Evolutionary conservation across 2,797 vertebrate species (phyloP).

Genomic region (Menidia menidia): DNA sequence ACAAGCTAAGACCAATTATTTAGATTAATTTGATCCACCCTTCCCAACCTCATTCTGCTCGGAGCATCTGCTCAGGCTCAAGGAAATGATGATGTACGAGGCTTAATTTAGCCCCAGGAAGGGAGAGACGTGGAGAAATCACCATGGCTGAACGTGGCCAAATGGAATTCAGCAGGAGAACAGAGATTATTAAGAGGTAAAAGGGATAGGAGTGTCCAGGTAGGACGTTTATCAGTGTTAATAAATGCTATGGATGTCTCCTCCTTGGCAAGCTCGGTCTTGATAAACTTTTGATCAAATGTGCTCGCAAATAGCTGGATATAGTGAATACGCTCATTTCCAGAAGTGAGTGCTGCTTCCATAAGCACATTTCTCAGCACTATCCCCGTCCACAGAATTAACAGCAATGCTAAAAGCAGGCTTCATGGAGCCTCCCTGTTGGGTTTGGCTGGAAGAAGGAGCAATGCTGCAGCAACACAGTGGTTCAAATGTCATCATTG

Average conservation of each 20-base stretch:
- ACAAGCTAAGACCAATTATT: constrained; percentile 74
- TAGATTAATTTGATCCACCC: constrained; percentile 75
- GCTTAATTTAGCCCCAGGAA: constrained; percentile 62
- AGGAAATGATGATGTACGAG: constrained; percentile 77
- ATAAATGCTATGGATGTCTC: constrained; percentile 44
- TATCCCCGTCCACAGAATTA: constrained; percentile 26
- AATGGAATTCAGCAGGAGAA: constrained; percentile 66
- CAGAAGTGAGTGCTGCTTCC: constrained; percentile 32
- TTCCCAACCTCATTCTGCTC: constrained; percentile 65
- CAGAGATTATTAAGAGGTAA: constrained; percentile 63
- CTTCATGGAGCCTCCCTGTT: constrained; percentile 21
- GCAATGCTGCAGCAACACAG: constrained; percentile 17
- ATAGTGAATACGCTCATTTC: constrained; percentile 30
- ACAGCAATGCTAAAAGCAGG: not conserved
- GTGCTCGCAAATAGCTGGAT: constrained; percentile 5
- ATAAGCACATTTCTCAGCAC: constrained; percentile 24
- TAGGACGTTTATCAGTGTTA: constrained; percentile 65
- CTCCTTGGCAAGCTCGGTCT: constrained; percentile 14
- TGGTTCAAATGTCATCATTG: constrained; percentile 61
- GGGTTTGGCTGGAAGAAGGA: constrained; percentile 20
- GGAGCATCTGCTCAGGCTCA: constrained; percentile 71
- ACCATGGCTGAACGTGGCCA: constrained; percentile 50
- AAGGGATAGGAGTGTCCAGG: constrained; percentile 43
- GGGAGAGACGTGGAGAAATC: constrained; percentile 47
- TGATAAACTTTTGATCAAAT: constrained; percentile 44